phyloP scores from a whole-genome alignment of 23 tunicate species.

The Diplosoma virens region DNA sequence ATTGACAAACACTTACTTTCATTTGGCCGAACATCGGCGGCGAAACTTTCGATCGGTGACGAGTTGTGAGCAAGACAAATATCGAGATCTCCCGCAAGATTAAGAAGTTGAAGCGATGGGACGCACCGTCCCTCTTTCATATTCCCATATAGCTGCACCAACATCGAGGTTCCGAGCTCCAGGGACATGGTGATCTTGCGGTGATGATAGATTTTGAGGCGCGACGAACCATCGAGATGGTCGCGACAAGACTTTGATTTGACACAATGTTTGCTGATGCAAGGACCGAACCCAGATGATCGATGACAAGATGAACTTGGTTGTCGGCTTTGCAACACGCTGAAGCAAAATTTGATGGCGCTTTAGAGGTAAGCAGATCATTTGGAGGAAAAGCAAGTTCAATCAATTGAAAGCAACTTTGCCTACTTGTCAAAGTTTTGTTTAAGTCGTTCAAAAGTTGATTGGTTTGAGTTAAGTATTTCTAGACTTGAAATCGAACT shows the following conservation, averaged over 20 bases:
- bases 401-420: no score
- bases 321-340: no score
- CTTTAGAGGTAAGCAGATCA: no score
- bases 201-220: slow-evolving; percentile 32
- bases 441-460: no score
- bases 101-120: slow-evolving; percentile 47
- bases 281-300: slow-evolving; percentile 29
- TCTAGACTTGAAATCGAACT: no score
- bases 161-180: slow-evolving; percentile 26
- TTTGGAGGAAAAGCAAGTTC: no score
- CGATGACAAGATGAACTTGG: no score
- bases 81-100: slow-evolving; percentile 39
- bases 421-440: no score
- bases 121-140: slow-evolving; percentile 4
- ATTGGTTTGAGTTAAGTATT: no score
- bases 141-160: slow-evolving; percentile 43
- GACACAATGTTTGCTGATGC: background rate
- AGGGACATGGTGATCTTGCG: slow-evolving; percentile 46
- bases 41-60: slow-evolving; percentile 43
- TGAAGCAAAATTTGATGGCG: no score
- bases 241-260: slow-evolving; percentile 4
- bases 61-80: slow-evolving; percentile 45
- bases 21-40: slow-evolving; percentile 37
- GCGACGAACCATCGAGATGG: slow-evolving; percentile 11
- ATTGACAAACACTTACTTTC: slow-evolving; percentile 14